Percentiles rank a stretch among this genome's conserved stretches.
Evolutionary conservation across 2,113 vertebrate species (phyloP).

Genomic region (Mohoua ochrocephala): DNA sequence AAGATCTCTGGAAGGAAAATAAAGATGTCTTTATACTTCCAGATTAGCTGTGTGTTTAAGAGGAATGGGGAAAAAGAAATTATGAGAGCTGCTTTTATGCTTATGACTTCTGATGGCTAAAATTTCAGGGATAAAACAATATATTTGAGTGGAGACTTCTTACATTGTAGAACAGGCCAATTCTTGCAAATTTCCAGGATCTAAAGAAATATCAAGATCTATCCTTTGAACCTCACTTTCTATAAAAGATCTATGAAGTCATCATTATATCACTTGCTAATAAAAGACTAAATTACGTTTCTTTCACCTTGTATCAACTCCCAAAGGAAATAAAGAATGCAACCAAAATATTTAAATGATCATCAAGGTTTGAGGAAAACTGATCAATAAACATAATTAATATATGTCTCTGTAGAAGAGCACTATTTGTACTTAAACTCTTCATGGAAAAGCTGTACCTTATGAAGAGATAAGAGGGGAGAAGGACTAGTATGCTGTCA

Average conservation of each 20-base stretch:
- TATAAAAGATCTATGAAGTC: background rate
- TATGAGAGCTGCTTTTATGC: background rate
- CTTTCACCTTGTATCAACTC: background rate
- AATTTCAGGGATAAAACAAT: background rate
- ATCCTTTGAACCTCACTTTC: background rate
- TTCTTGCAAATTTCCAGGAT: background rate
- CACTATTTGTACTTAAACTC: background rate
- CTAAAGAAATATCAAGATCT: background rate
- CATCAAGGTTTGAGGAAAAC: background rate
- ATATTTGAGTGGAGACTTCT: background rate
- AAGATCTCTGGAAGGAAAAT: background rate
- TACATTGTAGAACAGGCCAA: background rate
- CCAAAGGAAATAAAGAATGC: background rate
- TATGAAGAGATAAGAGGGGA: background rate
- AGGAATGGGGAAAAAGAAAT: background rate
- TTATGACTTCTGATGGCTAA: background rate
- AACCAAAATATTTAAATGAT: background rate
- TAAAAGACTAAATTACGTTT: background rate
- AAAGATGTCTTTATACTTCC: background rate
- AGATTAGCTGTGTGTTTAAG: background rate
- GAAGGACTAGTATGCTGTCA: background rate
- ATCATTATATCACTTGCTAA: background rate
- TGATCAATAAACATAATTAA: background rate
- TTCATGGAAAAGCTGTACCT: background rate
- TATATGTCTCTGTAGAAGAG: background rate